Evolutionary conservation across 2,797 vertebrate genomes (phyloP).

Genomic region (Mastacembelus armatus): DNA sequence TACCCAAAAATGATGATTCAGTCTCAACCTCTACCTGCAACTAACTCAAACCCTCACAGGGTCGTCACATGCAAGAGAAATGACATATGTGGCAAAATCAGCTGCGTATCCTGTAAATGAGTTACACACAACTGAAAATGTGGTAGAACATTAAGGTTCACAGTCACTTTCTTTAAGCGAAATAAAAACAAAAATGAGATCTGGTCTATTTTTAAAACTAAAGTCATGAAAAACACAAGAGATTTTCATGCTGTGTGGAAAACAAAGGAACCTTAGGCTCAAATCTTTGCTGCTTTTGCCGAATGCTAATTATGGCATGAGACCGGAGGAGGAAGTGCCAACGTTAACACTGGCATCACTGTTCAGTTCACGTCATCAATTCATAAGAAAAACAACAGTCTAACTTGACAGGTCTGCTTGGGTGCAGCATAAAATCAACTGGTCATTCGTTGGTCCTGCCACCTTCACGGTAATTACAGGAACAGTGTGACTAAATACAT

Average conservation of each 20-base stretch:
- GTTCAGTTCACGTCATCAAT: slow-evolving; percentile 15
- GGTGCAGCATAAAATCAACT: neutral
- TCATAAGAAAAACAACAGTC: neutral
- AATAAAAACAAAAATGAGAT: slow-evolving; percentile 10
- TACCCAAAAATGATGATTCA: neutral
- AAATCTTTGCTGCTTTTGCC: slow-evolving; percentile 39
- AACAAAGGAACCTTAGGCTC: slow-evolving; percentile 17
- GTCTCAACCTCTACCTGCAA: neutral
- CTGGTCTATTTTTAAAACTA: slow-evolving; percentile 24
- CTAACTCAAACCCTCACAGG: neutral
- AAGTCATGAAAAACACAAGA: slow-evolving; percentile 14
- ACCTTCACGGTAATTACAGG: neutral
- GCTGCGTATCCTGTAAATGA: neutral
- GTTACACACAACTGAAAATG: neutral
- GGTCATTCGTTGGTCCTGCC: neutral
- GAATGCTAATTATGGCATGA: slow-evolving; percentile 44
- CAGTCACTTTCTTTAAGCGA: neutral
- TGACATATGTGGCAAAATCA: neutral
- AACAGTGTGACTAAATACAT: neutral
- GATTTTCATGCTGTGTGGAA: slow-evolving; percentile 21
- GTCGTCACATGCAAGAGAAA: neutral
- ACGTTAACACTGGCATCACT: neutral
- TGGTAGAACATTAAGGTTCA: neutral
- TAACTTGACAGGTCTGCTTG: too few species aligned
- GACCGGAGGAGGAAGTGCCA: slow-evolving; percentile 19